Evolutionary conservation across 2,797 vertebrate genomes (phyloP), one percentile per base, ranked within the genome.

Genomic region (Artibeus lituratus): DNA sequence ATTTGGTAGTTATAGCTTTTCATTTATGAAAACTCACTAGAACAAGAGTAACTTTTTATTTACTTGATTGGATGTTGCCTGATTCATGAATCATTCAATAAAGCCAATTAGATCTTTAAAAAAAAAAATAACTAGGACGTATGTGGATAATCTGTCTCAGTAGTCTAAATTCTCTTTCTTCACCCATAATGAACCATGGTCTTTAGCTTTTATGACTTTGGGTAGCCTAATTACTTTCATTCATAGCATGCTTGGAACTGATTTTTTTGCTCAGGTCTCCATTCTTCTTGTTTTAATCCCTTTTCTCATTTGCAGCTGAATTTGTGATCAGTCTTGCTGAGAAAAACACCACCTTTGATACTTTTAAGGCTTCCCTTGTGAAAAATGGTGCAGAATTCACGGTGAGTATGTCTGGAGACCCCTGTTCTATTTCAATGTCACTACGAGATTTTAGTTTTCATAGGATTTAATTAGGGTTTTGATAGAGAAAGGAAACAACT

Each of bases 321-420:
- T 99, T 99, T 97, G 99, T 99, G 76, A 99, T 99, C 95, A 99
- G 96, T 85, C 99, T 99, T 1, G 99, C 99, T 3, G 99, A 99
- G 95, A 99, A 99, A 92, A 98, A 99, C 42, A 98, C 98, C 1
- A 97, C 98, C 0, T 99, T 99, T 97, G 99, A 99, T 19, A 98
- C 98, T 0, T 99, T 99, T 67, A 99, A 99, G 96, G 94, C 97
- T 5, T 98, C 99, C n/a, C 97, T 99, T 26, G 55, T 98, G 0
- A 99, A 99, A 98, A 99, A 99, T 98, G 99, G 99, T n/a, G 99
- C 99, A 0, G 99, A 99, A 96, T 99, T 99, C 97, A 99, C 99
- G 1, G 99, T 99, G 98, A 98, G 99, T 97, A 24, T 86, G 5
- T 22, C 5, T n/a, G 24, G 21, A 29, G 0, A 0, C 94, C 51